Evolutionary conservation across 2,888 invertebrate species (phyloP).

Genomic region (Pheosia gnoma): DNA sequence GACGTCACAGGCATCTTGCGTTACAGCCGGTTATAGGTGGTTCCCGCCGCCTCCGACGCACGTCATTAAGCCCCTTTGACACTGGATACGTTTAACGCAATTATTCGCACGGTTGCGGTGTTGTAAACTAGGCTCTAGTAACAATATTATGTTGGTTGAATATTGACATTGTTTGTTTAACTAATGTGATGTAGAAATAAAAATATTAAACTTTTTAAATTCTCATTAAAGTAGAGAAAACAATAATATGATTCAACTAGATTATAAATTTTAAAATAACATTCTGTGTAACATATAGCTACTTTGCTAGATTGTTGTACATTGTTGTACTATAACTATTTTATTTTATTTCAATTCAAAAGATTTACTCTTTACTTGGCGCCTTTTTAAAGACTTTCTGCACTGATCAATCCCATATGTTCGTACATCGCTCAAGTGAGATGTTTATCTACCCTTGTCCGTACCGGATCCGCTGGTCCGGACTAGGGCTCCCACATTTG

Average conservation of each 20-base stretch:
- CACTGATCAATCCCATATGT: background rate
- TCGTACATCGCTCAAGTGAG: background rate
- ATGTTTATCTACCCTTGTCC: background rate
- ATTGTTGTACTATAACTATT: too few species aligned
- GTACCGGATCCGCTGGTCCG: background rate
- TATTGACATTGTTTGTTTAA: background rate
- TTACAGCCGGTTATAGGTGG: constrained; percentile 23
- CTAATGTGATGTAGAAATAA: too few species aligned
- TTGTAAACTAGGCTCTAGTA: background rate
- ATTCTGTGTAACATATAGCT: too few species aligned
- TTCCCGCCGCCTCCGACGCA: constrained; percentile 14
- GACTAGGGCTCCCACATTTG: background rate
- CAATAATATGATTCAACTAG: too few species aligned
- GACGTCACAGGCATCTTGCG: constrained; percentile 39
- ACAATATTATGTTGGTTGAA: background rate
- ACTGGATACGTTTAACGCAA: constrained; percentile 28
- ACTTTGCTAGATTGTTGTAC: too few species aligned
- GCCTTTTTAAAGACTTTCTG: too few species aligned
- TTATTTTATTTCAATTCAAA: too few species aligned
- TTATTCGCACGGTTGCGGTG: constrained; percentile 12
- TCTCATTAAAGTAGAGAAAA: too few species aligned
- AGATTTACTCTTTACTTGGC: background rate
- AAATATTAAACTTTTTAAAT: too few species aligned
- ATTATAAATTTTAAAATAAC: too few species aligned
- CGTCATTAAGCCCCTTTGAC: constrained; percentile 48